Conservation (phyloP, 1,140 invertebrate species). For the Paraescarpia echinospica region DNA sequence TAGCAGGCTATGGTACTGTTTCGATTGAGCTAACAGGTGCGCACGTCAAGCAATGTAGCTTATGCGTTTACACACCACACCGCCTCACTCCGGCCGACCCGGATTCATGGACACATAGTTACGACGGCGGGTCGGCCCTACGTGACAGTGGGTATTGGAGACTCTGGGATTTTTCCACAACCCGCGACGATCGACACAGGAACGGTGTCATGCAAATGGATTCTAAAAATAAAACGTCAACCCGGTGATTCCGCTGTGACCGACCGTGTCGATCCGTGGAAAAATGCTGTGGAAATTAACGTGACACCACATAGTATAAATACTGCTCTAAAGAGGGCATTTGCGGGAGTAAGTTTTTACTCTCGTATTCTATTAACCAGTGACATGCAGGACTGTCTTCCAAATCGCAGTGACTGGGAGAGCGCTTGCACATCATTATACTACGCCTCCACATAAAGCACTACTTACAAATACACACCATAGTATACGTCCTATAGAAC, state of each 20-base stretch:
- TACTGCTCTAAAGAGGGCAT: background rate
- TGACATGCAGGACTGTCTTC: background rate
- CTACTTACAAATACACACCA: background rate
- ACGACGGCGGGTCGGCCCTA: background rate
- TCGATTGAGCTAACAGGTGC: background rate
- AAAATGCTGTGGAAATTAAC: background rate
- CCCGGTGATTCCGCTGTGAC: background rate
- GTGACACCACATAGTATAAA: background rate
- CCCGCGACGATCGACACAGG: background rate
- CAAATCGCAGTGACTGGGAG: background rate
- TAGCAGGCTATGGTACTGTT: background rate
- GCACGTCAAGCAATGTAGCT: background rate
- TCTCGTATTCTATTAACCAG: background rate
- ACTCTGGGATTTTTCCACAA: background rate
- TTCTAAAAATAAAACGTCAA: background rate
- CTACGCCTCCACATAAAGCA: background rate
- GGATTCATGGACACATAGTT: background rate
- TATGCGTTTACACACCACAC: background rate
- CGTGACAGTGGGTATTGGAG: background rate
- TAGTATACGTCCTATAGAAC: too few species aligned
- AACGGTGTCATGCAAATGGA: background rate
- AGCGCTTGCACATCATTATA: background rate
- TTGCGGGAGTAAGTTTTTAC: background rate
- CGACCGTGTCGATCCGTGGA: background rate
- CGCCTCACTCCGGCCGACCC: background rate